Conservation (phyloP, 1,140 invertebrate genomes). For the Parasteatoda tepidariorum region DNA sequence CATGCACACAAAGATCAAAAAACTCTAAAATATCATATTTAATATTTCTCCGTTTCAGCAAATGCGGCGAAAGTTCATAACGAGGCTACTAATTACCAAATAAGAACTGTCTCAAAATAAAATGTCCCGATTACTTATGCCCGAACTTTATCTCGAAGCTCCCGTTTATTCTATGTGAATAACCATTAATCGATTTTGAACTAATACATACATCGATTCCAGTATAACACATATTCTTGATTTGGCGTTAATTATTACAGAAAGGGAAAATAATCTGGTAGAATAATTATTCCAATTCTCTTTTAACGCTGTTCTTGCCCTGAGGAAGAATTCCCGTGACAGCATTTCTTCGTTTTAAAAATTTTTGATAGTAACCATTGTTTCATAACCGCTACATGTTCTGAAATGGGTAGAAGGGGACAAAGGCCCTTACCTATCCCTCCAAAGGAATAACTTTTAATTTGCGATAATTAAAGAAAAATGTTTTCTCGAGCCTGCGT, state of each 20-base stretch:
- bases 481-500: neutral
- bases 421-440: neutral
- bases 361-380: neutral
- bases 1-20: too few species aligned
- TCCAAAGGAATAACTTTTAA: neutral
- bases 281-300: slow-evolving; percentile 25
- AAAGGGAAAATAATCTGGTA: slow-evolving; percentile 2
- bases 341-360: neutral
- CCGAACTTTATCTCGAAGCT: neutral
- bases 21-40: too few species aligned
- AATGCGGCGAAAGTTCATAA: too few species aligned
- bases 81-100: neutral
- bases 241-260: slow-evolving; percentile 27
- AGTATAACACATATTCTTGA: slow-evolving; percentile 3
- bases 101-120: neutral
- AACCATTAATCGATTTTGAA: slow-evolving; percentile 13
- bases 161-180: neutral
- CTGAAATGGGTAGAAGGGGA: neutral
- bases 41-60: too few species aligned
- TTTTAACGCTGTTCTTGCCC: neutral
- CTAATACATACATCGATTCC: slow-evolving; percentile 13
- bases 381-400: neutral
- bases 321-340: neutral
- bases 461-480: slow-evolving; percentile 19
- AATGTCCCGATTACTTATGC: slow-evolving; percentile 4